Base-by-base conservation (phyloP, 2,797 vertebrate species). In the Mormyrus hasselquistii region DNA sequence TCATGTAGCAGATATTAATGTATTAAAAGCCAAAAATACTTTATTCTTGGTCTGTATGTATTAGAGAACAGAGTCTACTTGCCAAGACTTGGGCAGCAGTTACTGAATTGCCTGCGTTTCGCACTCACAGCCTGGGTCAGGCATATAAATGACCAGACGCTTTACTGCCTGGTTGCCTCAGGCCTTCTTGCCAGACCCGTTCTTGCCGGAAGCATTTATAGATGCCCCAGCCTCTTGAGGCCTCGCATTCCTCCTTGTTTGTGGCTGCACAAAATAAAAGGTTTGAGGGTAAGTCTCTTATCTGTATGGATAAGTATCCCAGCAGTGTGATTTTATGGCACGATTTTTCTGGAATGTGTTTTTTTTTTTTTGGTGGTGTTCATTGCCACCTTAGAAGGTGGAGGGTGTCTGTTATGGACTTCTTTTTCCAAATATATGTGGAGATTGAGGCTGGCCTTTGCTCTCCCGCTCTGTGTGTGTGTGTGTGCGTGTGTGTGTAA, bases 61-160 rank as follows among this genome's bases (percentile, higher is more conserved):
- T 47, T 47, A n/a, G 12, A 47, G 19, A 47, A n/a, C 76, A 82
- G 16, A 47, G 38, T 47, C 76, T 82, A 47, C 7, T 82, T 82
- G 41, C 76, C 7, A 82, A 82, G 41, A 10, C 41, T 41, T 47
- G 76, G 41, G 41, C 19, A 47, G 19, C 76, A 47, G 76, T 82
- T 10, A 9, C 92, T 90, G 90, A 91, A 93, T 94, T 91, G 92
- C 79, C 91, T 76, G 87, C 29, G 88, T 88, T 62, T 90, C 69
- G 82, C 59, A 89, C 89, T 82, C 92, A 92, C 90, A 87, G 91
- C 90, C 90, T 90, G 90, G 94, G 93, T 94, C 94, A 93, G 93
- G 91, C 91, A 55, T 88, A 88, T 87, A 82, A 86, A 59, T 79
- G 44, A 90, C 83, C 91, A 91, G 89, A 65, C 87, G 86, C 88